Evolutionary conservation across 1,140 invertebrate species (phyloP).

Genomic region (Penaeus indicus): DNA sequence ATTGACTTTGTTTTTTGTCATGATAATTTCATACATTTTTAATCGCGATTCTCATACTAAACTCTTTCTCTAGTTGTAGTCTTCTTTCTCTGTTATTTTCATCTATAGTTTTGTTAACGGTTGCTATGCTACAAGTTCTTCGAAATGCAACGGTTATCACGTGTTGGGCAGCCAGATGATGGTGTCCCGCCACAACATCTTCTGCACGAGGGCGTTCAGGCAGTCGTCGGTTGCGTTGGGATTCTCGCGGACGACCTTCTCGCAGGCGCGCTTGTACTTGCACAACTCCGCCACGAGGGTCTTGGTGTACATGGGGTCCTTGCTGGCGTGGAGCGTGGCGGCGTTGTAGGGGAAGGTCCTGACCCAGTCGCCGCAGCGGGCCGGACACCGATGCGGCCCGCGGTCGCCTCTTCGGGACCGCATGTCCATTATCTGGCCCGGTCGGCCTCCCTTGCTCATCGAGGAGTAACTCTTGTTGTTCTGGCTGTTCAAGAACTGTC

Average conservation of each 20-base stretch:
- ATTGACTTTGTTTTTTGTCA: no score
- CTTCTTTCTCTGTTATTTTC: no score
- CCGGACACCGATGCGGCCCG: constrained; percentile 31
- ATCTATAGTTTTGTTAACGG: no score
- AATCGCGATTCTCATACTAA: no score
- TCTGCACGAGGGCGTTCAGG: constrained; percentile 30
- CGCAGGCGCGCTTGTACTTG: constrained; percentile 35
- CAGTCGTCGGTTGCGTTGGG: neutral
- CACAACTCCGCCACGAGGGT: constrained; percentile 39
- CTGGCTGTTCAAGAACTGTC: constrained; percentile 40
- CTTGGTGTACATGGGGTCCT: constrained; percentile 54
- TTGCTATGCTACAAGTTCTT: neutral
- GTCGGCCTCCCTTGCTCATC: neutral
- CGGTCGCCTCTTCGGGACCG: neutral
- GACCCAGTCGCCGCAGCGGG: constrained; percentile 59
- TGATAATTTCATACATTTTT: no score
- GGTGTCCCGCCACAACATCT: constrained; percentile 40
- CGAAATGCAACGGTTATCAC: neutral
- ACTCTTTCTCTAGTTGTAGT: no score
- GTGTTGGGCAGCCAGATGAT: constrained; percentile 39
- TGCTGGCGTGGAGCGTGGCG: constrained; percentile 61
- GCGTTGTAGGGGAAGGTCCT: constrained; percentile 65
- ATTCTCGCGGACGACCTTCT: constrained; percentile 24
- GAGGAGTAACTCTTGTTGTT: neutral
- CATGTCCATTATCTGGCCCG: neutral